phyloP scores from a whole-genome alignment of 2,113 vertebrate species.

The Actenoides lindsayi region DNA sequence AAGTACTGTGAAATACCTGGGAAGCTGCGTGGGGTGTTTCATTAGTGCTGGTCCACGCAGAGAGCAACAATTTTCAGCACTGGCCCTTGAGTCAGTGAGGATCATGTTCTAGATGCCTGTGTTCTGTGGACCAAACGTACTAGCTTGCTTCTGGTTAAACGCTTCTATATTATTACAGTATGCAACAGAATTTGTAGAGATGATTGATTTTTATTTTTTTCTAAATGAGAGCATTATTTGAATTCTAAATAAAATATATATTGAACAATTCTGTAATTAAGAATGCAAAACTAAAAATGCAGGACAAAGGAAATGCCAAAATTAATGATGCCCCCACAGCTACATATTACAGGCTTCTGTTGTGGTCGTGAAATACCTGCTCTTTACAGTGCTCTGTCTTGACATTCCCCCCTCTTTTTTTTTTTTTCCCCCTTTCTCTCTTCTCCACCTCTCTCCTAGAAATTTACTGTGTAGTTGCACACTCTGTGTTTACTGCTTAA shows the following conservation, averaged over 20 bases:
- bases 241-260: not conserved
- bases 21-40: not conserved
- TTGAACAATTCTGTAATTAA: not conserved
- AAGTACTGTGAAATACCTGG: not conserved
- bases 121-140: not conserved
- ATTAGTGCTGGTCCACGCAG: not conserved
- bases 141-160: not conserved
- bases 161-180: not conserved
- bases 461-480: not conserved
- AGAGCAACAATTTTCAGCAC: not conserved
- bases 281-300: not conserved
- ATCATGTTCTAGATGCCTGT: not conserved
- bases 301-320: not conserved
- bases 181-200: not conserved
- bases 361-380: not conserved
- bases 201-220: not conserved
- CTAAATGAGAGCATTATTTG: not conserved
- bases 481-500: not conserved
- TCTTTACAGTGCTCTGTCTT: not conserved
- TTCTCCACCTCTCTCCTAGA: not conserved
- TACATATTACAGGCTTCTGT: fast-evolving
- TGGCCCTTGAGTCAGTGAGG: not conserved
- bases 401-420: not conserved
- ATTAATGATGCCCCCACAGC: not conserved
- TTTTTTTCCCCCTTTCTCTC: not conserved